Conservation (phyloP, 2,113 vertebrate species). For the Calidris pygmaea region DNA sequence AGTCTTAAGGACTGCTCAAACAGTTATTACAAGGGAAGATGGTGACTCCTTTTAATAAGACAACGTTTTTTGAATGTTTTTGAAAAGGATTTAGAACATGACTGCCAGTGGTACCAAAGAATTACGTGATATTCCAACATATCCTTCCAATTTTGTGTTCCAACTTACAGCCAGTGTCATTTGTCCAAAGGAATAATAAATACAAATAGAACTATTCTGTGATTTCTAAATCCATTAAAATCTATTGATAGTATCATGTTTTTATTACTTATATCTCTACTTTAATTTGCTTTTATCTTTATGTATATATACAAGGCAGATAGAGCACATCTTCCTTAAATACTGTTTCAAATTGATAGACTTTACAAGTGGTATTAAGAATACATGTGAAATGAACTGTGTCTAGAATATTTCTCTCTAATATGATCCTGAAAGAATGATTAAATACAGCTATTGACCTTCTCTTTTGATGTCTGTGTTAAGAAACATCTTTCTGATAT, state of each 20-base stretch:
- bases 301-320: background rate
- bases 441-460: background rate
- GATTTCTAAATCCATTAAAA: background rate
- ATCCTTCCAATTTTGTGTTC: background rate
- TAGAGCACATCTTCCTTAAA: background rate
- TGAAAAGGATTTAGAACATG: background rate
- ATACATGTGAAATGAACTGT: background rate
- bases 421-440: background rate
- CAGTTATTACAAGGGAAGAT: background rate
- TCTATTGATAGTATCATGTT: background rate
- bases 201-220: background rate
- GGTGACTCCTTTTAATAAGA: background rate
- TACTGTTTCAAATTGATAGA: background rate
- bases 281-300: background rate
- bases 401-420: background rate
- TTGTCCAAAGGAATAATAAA: background rate
- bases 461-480: background rate
- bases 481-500: background rate
- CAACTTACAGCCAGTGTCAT: background rate
- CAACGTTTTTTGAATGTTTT: background rate
- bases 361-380: background rate
- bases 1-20: background rate
- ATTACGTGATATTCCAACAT: background rate
- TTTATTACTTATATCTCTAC: background rate
- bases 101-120: background rate